Percentiles rank a stretch among this genome's conserved stretches.
phyloP scores from a whole-genome alignment of 2,797 vertebrate species.

The Onychomys torridus region DNA sequence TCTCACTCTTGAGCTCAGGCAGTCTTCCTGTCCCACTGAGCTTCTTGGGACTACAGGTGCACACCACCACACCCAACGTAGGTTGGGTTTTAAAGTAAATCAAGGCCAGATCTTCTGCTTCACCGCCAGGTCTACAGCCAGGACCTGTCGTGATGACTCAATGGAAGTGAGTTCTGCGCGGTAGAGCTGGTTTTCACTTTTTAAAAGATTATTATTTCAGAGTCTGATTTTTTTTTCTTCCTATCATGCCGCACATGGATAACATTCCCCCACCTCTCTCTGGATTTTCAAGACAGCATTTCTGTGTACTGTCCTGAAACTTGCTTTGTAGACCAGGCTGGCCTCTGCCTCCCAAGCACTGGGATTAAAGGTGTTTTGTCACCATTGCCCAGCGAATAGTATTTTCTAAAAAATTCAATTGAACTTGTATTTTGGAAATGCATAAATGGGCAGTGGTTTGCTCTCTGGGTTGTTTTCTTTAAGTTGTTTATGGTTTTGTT shows the following conservation, averaged over 20 bases:
- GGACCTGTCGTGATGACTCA: background rate
- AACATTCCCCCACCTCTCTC: conserved; percentile 44
- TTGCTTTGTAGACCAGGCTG: background rate
- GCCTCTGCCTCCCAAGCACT: background rate
- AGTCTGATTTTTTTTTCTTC: conserved; percentile 54
- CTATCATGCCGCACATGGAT: conserved; percentile 61
- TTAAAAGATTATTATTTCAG: background rate
- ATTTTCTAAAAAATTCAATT: conserved; percentile 61
- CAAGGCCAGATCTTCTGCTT: background rate
- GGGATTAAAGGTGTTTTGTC: background rate
- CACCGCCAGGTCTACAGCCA: background rate
- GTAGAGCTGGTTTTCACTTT: background rate
- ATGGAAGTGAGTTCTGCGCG: background rate
- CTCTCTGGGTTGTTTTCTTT: background rate
- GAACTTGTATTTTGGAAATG: conserved; percentile 42
- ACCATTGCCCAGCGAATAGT: background rate
- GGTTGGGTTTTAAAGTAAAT: conserved; percentile 10
- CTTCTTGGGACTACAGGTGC: background rate
- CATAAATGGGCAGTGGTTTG: background rate
- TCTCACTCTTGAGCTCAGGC: background rate
- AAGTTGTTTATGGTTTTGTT: background rate
- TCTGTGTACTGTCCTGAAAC: background rate
- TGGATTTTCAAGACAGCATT: background rate
- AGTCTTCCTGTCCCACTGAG: background rate
- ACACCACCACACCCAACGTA: background rate